Evolutionary conservation across 2,797 vertebrate genomes (phyloP).

Genomic region (Anableps anableps): DNA sequence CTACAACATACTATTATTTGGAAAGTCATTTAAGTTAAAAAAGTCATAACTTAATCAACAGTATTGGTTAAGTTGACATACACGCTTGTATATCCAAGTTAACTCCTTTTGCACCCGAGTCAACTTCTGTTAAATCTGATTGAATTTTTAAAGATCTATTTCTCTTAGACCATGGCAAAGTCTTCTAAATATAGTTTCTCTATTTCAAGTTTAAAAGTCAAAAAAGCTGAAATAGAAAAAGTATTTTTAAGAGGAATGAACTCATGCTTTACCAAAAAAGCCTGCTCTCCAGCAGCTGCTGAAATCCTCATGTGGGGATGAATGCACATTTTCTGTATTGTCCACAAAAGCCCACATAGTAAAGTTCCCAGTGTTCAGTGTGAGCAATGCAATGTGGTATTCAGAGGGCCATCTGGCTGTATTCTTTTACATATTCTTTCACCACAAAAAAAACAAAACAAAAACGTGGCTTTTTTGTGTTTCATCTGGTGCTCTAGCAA

Average conservation of each 20-base stretch:
- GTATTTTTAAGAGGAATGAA: conserved; percentile 12
- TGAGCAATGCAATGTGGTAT: conserved; percentile 77
- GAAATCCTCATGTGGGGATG: conserved; percentile 77
- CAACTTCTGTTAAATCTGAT: background rate
- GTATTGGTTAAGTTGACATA: conserved; percentile 35
- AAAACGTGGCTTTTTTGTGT: conserved; percentile 76
- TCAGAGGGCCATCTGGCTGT: conserved; percentile 85
- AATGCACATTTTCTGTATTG: conserved; percentile 79
- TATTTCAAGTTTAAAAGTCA: background rate
- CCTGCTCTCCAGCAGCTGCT: conserved; percentile 66
- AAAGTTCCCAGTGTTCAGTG: conserved; percentile 81
- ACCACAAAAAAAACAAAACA: conserved; percentile 65
- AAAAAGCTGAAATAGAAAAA: background rate
- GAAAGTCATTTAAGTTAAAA: conserved; percentile 41
- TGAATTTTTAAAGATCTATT: background rate
- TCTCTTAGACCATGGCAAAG: conserved; percentile 5
- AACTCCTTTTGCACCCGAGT: background rate
- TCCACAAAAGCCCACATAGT: conserved; percentile 80
- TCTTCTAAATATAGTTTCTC: conserved; percentile 3
- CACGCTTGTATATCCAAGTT: conserved; percentile 25
- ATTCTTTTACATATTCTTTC: conserved; percentile 88
- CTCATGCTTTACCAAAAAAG: conserved; percentile 32
- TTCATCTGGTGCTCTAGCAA: conserved; percentile 72
- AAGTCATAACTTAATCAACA: conserved; percentile 19
- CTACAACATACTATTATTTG: conserved; percentile 14